Evolutionary conservation across 2,888 invertebrate genomes (phyloP).

Genomic region (Peribatodes rhomboidaria): DNA sequence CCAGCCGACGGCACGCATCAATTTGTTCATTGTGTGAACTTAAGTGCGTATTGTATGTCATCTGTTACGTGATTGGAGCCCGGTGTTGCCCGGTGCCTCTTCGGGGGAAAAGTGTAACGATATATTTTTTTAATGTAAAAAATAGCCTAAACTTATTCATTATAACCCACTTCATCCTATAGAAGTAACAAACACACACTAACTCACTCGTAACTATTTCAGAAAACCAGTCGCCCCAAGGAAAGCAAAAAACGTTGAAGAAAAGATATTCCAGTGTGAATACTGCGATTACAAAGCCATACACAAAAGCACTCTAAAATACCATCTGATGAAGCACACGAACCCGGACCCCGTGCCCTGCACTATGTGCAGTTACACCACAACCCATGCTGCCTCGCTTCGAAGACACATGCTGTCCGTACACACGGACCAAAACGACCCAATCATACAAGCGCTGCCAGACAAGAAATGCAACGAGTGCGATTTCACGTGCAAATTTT

Average conservation of each 20-base stretch:
- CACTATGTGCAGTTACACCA: slow-evolving; percentile 59
- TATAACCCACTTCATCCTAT: too few relatives aligned
- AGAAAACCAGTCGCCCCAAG: slow-evolving; percentile 33
- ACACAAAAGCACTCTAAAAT: slow-evolving; percentile 62
- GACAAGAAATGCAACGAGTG: slow-evolving; percentile 47
- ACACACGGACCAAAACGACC: slow-evolving; percentile 53
- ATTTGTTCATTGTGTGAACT: too few relatives aligned
- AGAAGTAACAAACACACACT: too few relatives aligned
- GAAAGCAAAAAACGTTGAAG: slow-evolving; percentile 9
- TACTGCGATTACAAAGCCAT: slow-evolving; percentile 64
- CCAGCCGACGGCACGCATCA: too few relatives aligned
- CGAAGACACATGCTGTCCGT: slow-evolving; percentile 61
- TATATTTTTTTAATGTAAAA: too few relatives aligned
- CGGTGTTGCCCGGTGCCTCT: too few relatives aligned
- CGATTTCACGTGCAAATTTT: slow-evolving; percentile 48
- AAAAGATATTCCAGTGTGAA: slow-evolving; percentile 50
- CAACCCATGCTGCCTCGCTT: slow-evolving; percentile 63
- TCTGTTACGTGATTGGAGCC: too few relatives aligned
- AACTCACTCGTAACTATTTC: neutral
- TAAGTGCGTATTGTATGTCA: too few relatives aligned
- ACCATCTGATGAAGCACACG: slow-evolving; percentile 60
- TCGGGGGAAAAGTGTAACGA: too few relatives aligned
- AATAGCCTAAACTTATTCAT: too few relatives aligned
- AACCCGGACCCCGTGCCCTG: slow-evolving; percentile 59
- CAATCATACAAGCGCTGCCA: slow-evolving; percentile 3